Evolutionary conservation across 2,113 vertebrate species (phyloP), one percentile per base, ranked within the genome.

Genomic region (Chionodraco myersi): DNA sequence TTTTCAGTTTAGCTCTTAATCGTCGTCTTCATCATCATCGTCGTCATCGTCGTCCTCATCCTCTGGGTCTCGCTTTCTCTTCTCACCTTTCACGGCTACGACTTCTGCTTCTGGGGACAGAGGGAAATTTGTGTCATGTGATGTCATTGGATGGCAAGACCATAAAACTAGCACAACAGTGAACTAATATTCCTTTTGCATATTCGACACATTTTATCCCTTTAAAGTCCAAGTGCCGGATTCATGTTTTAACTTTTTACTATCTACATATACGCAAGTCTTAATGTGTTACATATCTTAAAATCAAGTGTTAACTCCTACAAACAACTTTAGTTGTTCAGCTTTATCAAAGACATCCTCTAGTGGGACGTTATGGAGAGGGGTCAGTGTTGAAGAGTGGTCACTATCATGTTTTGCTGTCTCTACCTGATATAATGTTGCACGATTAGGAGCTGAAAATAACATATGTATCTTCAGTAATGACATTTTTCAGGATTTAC

Each of bases 1-100:
- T 88, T 83, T 86, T 88, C 79, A 83, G 70, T 75, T 84, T 86
- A 69, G 85, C 87, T 91, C 78, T 92, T 92, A 94, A 83, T 95
- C 94, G 16, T 95, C 94, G 0, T 95, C 94, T 1, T 95, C 94
- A 0, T 97, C 94, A 0, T 97, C 96, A n/a, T 96, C 96, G 1
- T 97, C 96, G 1, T 97, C 96, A 34, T 96, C 95, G 0, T 96
- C 95, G 0, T 96, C 97, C 73, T 97, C 96, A 18, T 98, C 96
- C 15, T 97, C 96, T 61, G 94, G 93, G 52, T 97, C 97, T 93
- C 96, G 94, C 96, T 97, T 97, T 87, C 96, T 96, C 92, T 97
- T 98, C 84, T 97, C 96, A 10, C 96, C 97, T 91, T 96, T 96
- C 49, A 84, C 91, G 1, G 93, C 84, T 77, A 84, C 91, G 1